Conservation (phyloP, 92 coral and sea anemone genomes). For the Porites evermanni region DNA sequence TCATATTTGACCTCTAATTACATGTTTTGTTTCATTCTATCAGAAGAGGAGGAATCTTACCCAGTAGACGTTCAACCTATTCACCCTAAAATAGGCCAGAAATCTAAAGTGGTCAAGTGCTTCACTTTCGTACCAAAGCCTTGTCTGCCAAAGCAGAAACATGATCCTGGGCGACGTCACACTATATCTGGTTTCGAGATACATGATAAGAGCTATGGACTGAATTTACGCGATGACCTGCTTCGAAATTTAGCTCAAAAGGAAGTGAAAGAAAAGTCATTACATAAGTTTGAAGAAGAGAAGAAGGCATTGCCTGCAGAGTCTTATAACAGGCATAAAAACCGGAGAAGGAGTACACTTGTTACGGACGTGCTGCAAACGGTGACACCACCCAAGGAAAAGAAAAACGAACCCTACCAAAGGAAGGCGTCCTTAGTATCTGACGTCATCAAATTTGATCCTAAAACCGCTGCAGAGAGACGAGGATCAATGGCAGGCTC, state of each 20-base stretch:
- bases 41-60: slow-evolving; percentile 37
- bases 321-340: slow-evolving; percentile 5
- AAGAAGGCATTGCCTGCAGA: slow-evolving; percentile 6
- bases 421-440: slow-evolving; percentile 14
- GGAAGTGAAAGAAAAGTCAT: slow-evolving; percentile 49
- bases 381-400: neutral
- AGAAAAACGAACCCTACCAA: neutral
- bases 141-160: neutral
- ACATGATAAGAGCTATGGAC: slow-evolving; percentile 27
- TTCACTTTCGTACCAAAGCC: slow-evolving; percentile 10
- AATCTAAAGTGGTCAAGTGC: slow-evolving; percentile 12
- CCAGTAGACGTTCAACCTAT: slow-evolving; percentile 19
- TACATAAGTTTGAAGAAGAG: slow-evolving; percentile 58
- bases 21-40: neutral
- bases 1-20: neutral
- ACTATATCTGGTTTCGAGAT: slow-evolving; percentile 34
- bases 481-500: neutral
- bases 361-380: slow-evolving; percentile 27
- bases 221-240: slow-evolving; percentile 64
- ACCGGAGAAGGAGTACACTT: slow-evolving; percentile 18
- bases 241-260: slow-evolving; percentile 61
- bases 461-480: neutral
- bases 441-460: slow-evolving; percentile 29
- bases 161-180: slow-evolving; percentile 17
- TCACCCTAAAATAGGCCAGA: slow-evolving; percentile 26